Percentiles rank a stretch among this genome's conserved stretches.
phyloP scores from a whole-genome alignment of 92 coral and sea anemone genomes.

The Bergia puertoricense region DNA sequence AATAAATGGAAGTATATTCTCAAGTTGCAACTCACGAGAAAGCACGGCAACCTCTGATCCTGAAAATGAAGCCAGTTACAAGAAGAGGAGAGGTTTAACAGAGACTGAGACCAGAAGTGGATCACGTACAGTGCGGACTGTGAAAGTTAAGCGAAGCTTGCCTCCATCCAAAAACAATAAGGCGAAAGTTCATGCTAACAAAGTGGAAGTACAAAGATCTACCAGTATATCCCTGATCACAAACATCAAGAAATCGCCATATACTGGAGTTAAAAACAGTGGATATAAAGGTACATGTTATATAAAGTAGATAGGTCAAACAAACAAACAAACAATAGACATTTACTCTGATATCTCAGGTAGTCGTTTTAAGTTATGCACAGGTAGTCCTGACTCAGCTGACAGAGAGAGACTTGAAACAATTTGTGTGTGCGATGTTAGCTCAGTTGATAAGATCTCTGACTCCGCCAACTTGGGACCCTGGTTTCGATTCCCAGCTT shows the following conservation, averaged over 20 bases:
- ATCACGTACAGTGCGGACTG: neutral
- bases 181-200: neutral
- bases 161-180: neutral
- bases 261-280: neutral
- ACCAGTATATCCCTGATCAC: neutral
- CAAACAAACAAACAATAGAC: neutral
- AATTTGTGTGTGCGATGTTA: no score
- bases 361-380: no score
- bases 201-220: constrained; percentile 3
- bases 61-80: neutral
- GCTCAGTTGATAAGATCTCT: no score
- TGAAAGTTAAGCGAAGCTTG: neutral
- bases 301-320: no score
- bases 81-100: neutral
- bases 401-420: no score
- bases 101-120: neutral
- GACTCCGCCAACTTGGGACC: no score
- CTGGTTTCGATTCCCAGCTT: no score
- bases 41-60: neutral
- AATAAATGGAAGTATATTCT: neutral
- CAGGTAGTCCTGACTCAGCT: no score
- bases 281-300: neutral
- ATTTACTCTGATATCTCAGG: neutral
- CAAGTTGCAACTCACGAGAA: neutral
- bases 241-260: neutral